phyloP scores from a whole-genome alignment of 2,888 invertebrate species.

The Chironomus tentans region DNA sequence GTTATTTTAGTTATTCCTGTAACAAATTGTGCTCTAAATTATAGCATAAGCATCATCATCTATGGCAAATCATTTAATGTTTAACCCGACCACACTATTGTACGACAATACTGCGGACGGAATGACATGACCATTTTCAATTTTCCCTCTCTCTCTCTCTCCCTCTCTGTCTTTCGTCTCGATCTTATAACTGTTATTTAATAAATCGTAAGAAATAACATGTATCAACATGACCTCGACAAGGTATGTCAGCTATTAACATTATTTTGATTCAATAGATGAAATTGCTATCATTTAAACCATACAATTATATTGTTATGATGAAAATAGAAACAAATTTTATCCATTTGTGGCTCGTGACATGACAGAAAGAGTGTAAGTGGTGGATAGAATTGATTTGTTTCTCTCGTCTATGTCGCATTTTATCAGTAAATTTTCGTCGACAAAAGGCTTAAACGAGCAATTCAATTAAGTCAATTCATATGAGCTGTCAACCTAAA shows the following conservation, averaged over 20 bases:
- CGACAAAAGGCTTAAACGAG: too few species aligned
- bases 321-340: too few species aligned
- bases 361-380: not conserved
- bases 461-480: too few species aligned
- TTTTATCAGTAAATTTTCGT: too few species aligned
- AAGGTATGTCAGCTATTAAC: not conserved
- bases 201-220: not conserved
- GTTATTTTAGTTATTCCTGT: not conserved
- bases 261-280: not conserved
- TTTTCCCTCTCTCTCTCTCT: not conserved
- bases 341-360: not conserved
- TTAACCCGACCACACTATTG: not conserved
- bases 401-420: too few species aligned
- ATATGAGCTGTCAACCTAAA: too few species aligned
- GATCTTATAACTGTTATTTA: slow-evolving; percentile 6
- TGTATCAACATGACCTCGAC: slow-evolving; percentile 1
- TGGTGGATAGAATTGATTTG: too few species aligned
- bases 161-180: not conserved
- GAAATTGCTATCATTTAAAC: too few species aligned
- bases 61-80: slow-evolving; percentile 10
- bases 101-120: not conserved
- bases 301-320: too few species aligned
- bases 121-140: slow-evolving; percentile 3
- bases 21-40: not conserved
- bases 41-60: not conserved